Base-by-base conservation (phyloP, 2,888 invertebrate genomes). In the Globia sparganii region DNA sequence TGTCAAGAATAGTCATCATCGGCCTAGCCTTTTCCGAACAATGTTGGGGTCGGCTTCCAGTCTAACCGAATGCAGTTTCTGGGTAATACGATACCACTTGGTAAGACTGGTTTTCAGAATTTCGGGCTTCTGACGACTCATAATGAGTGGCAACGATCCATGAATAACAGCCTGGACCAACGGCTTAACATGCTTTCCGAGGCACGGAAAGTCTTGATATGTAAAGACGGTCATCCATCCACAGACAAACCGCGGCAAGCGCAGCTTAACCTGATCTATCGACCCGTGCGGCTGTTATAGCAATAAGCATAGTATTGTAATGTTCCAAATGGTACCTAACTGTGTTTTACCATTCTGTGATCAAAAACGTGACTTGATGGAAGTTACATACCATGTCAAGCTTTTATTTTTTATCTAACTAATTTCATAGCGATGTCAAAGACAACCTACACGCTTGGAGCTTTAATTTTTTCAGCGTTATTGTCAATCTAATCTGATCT, bases 401-500 rank as follows among this genome's bases (percentile, higher is more conserved):
- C 66, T 40, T 66, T 58, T 25, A 18, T 83, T 70, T 83, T 83
- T 78, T 68, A 28, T 43, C 21, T 3, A 72, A 9, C 1, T 5
- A 28, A 43, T 67, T 79, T 70, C 56, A 53, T 13, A 37, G 28
- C 56, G 34, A n/a, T 65, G 40, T 64, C 77, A 31, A 72, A 77
- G 59, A 80, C 84, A 84, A 80, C 73, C 70, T 68, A 83, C 82
- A 62, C 56, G 64, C 28, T 34, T 68, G 1, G 15, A 71, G 34
- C 28, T 46, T 62, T 37, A 53, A 58, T 73, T 83, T 72, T 76
- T 84, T 73, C 25, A 59, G 21, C 9, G 6, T 65, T 58, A 64
- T 73, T 77, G 77, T 68, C 80, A 62, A 83, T 80, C 84, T 77
- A 53, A 83, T 84, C 68, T 65, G 71, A 84, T 80, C 77, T 77